Evolutionary conservation across 2,797 vertebrate genomes (phyloP).

Genomic region (Myripristis murdjan): DNA sequence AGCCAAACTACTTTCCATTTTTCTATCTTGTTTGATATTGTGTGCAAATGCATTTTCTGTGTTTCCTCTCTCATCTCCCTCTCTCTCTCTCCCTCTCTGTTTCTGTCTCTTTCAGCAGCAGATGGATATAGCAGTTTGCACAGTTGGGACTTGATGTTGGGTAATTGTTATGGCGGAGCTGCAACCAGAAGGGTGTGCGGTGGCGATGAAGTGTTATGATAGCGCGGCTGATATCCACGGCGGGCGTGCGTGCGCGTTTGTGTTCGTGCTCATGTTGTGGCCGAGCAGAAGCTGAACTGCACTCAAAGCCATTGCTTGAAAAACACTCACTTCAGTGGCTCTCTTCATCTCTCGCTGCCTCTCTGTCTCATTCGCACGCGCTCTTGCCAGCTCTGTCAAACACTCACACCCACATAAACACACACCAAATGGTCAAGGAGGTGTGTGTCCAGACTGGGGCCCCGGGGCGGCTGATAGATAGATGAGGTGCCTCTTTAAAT

Average conservation of each 20-base stretch:
- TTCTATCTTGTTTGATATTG: conserved; percentile 2
- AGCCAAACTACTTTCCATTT: background rate
- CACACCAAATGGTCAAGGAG: conserved; percentile 26
- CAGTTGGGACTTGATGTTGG: conserved; percentile 64
- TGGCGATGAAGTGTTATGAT: conserved; percentile 70
- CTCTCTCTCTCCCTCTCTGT: conserved; percentile 16
- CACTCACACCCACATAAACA: conserved; percentile 30
- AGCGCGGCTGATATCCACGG: conserved; percentile 52
- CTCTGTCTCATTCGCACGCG: conserved; percentile 24
- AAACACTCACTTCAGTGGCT: conserved; percentile 53
- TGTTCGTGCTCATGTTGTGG: too few species aligned
- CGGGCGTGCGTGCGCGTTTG: conserved; percentile 16
- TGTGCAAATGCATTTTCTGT: conserved; percentile 21
- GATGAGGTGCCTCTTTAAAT: conserved; percentile 75
- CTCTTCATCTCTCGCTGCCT: conserved; percentile 27
- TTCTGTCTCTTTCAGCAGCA: conserved; percentile 38
- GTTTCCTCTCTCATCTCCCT: conserved; percentile 21
- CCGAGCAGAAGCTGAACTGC: conserved; percentile 57
- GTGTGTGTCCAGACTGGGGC: conserved; percentile 59
- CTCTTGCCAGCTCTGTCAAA: conserved; percentile 53
- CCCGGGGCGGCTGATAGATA: conserved; percentile 59
- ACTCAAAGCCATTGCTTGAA: conserved; percentile 47
- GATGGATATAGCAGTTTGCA: conserved; percentile 69
- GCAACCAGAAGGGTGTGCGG: conserved; percentile 63
- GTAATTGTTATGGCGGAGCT: conserved; percentile 71